phyloP scores from a whole-genome alignment of 2,888 invertebrate genomes.

The Tubulanus polymorphus region DNA sequence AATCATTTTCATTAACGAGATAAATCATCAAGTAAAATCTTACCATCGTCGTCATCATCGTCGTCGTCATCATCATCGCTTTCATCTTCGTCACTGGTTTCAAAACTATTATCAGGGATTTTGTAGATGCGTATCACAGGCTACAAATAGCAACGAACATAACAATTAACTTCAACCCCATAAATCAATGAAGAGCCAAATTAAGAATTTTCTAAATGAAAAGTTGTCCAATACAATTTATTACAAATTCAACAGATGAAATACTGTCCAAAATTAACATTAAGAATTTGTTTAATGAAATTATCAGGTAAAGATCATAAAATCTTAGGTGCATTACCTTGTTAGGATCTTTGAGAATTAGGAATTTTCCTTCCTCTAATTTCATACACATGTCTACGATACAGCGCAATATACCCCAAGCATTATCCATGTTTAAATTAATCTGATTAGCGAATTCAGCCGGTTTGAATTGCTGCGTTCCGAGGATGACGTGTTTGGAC shows the following conservation, averaged over 20 bases:
- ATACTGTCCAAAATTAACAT: too few species aligned
- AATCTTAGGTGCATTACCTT: too few species aligned
- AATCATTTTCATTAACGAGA: constrained; percentile 12
- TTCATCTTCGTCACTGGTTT: constrained; percentile 91
- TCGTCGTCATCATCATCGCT: constrained; percentile 68
- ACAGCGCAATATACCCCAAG: constrained; percentile 96
- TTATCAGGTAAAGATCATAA: too few species aligned
- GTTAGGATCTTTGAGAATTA: constrained; percentile 98
- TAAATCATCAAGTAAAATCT: constrained; percentile 24
- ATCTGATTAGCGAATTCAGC: constrained; percentile 98
- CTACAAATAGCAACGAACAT: constrained; percentile 44
- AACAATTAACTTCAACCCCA: too few species aligned
- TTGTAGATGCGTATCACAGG: constrained; percentile 95
- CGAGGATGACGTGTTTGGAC: constrained; percentile 91
- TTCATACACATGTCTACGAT: constrained; percentile 97
- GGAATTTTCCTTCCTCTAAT: constrained; percentile 88
- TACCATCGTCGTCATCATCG: constrained; percentile 40
- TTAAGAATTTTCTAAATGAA: too few species aligned
- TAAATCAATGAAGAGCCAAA: too few species aligned
- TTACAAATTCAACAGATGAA: too few species aligned
- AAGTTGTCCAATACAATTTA: too few species aligned
- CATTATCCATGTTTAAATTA: constrained; percentile 98
- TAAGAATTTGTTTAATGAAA: too few species aligned
- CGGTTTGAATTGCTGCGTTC: constrained; percentile 94
- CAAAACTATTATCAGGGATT: constrained; percentile 97